Evolutionary conservation across 2,888 invertebrate genomes (phyloP).

Genomic region (Phaedon cochleariae): DNA sequence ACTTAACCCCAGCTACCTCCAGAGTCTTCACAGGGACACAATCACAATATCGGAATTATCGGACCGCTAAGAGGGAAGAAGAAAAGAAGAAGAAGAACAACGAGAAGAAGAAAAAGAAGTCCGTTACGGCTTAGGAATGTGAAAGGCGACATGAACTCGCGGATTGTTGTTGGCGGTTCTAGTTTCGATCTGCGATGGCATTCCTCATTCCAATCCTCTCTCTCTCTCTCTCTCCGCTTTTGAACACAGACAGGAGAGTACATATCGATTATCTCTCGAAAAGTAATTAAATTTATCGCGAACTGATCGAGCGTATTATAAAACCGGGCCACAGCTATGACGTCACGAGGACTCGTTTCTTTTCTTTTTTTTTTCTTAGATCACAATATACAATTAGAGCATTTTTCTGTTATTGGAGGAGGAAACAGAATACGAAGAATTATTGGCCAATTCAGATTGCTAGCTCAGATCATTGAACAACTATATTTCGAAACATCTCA

Average conservation of each 20-base stretch:
- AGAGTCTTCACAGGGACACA: no score
- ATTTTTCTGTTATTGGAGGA: no score
- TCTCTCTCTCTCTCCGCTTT: background rate
- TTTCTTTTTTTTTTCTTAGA: background rate
- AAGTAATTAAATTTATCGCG: constrained; percentile 1
- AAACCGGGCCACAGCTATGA: background rate
- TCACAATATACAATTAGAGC: no score
- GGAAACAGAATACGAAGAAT: no score
- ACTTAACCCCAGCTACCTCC: no score
- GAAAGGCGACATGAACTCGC: constrained; percentile 39
- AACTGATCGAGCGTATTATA: background rate
- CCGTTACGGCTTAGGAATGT: constrained; percentile 47
- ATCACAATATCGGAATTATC: no score
- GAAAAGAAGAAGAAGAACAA: constrained; percentile 27
- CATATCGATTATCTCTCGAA: background rate
- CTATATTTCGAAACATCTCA: no score
- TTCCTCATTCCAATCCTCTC: constrained; percentile 28
- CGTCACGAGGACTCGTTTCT: background rate
- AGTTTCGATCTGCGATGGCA: constrained; percentile 42
- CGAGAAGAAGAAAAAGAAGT: constrained; percentile 34
- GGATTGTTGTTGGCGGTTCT: constrained; percentile 45
- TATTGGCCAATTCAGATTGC: no score
- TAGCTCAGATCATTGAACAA: no score
- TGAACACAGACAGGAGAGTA: background rate
- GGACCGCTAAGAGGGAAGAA: background rate